Conservation (phyloP, 2,888 invertebrate genomes). For the Lysandra coridon region DNA sequence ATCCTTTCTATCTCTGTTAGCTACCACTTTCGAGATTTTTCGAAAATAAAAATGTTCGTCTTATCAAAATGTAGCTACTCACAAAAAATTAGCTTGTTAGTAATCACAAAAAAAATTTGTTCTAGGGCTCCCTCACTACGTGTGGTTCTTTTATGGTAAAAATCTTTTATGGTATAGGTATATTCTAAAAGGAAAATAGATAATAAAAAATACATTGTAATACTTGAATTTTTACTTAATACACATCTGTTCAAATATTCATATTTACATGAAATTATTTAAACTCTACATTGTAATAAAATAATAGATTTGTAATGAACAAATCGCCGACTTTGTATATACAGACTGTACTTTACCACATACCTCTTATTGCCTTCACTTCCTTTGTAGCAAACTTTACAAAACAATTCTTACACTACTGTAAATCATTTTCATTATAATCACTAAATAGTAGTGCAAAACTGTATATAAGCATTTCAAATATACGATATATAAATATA, state of each 20-base stretch:
- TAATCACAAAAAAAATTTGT: too few species aligned
- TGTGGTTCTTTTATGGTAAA: neutral
- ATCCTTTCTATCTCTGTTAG: too few species aligned
- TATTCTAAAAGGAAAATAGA: neutral
- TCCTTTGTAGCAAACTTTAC: conserved; percentile 21
- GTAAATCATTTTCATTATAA: neutral
- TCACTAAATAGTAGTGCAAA: conserved; percentile 3
- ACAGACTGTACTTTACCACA: conserved; percentile 45
- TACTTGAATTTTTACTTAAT: conserved; percentile 64
- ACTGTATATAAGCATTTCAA: conserved; percentile 17
- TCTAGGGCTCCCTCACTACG: too few species aligned
- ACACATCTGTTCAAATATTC: conserved; percentile 65
- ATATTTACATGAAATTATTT: conserved; percentile 68
- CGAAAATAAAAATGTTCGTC: too few species aligned
- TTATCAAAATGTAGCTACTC: too few species aligned
- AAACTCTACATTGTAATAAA: conserved; percentile 63
- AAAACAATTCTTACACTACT: conserved; percentile 30
- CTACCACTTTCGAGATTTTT: too few species aligned
- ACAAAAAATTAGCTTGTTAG: too few species aligned
- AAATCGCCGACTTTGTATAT: conserved; percentile 42
- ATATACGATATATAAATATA: conserved; percentile 31
- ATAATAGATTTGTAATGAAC: conserved; percentile 55
- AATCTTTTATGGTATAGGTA: neutral
- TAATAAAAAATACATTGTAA: conserved; percentile 44
- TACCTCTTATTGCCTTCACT: conserved; percentile 30